Base-by-base conservation (phyloP, 2,113 vertebrate genomes). In the Elachura formosa region DNA sequence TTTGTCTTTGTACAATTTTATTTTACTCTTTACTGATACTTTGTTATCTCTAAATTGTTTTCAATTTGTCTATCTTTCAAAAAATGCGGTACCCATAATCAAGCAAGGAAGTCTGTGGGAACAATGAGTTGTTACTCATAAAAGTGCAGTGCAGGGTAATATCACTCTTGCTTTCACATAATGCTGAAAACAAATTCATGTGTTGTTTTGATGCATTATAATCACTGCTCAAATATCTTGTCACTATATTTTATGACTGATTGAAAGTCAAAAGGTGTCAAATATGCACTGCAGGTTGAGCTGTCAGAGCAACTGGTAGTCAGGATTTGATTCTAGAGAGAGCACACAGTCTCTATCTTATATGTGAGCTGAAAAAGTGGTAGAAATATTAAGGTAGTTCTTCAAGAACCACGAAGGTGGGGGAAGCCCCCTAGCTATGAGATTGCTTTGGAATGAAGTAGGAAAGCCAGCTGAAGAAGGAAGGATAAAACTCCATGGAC, bases 161-260 rank as follows among this genome's bases (percentile, higher is more conserved):
- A 89, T 62, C 84, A 69, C 22, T 94, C 68, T 54, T 80, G 34
- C 71, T 77, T 86, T 88, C 45, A 16, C 71, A 51, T 36, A 86
- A 71, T 48, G 68, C 67, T 90, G 82, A 85, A 43, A 56, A 26
- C 61, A 48, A 66, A 73, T 81, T 78, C 1, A 0, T 2, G 3
- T 71, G 41, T 74, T 96, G 72, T 85, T 97, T 87, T 89, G 78
- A 94, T 93, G 59, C 43, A 64, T 87, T 94, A 68, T 88, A 22
- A 58, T 86, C 40, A 17, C 23, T 80, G 38, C 62, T 92, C 77
- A 96, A 90, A 90, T 5, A 51, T 64, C 75, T 71, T 94, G 74
- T 66, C 75, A 55, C 36, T 67, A 6, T 31, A 54, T 79, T 71
- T 93, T 66, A 43, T 12, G 24, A 33, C 29, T 87, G 89, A 89